Evolutionary conservation across 2,113 vertebrate genomes (phyloP), one percentile per base, ranked within the genome.

Genomic region (Plecotus auritus): DNA sequence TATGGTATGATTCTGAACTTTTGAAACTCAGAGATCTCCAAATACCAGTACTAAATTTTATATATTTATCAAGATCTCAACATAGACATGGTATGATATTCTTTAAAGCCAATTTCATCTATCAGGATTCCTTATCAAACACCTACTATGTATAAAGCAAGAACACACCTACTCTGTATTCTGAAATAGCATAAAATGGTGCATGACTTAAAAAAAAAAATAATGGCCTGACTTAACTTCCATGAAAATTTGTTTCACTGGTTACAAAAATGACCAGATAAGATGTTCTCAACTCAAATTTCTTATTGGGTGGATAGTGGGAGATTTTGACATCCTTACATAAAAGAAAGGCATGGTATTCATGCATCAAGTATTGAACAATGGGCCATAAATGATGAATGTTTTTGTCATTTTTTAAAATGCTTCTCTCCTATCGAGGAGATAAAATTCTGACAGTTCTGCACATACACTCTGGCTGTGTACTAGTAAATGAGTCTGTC

Each of bases 271-370:
- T 85, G 4, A 70, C 30, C 7, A 69, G 54, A 61, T 51, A 85
- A 61, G 8, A 83, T 66, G 16, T 56, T 66, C 40, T 92, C 54
- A 91, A 69, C 28, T 83, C 47, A 86, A 83, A 92, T 85, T 74
- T 91, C 78, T 70, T 91, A 12, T 35, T 93, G 47, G 26, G 47
- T 42, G 64, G 13, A 56, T 49, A 49, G 30, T n/a, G 61, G 40
- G 12, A 76, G 28, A 18, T 69, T 85, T 69, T 73, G 13, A 37
- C 2, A 81, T 72, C 17, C 1, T 90, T 35, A 90, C 1, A 35
- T 69, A 35, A 86, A 91, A 56, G 2, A 42, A 78, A 88, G 11
- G 28, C 7, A 28, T 35, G 2, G 23, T 20, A 64, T 22, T 77
- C 66, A 11, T 23, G 13, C 4, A 77, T 42, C 51, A 77, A 81